Percentiles rank a stretch among this genome's conserved stretches.
phyloP scores from a whole-genome alignment of 2,888 invertebrate genomes.

The Zootermopsis nevadensis region DNA sequence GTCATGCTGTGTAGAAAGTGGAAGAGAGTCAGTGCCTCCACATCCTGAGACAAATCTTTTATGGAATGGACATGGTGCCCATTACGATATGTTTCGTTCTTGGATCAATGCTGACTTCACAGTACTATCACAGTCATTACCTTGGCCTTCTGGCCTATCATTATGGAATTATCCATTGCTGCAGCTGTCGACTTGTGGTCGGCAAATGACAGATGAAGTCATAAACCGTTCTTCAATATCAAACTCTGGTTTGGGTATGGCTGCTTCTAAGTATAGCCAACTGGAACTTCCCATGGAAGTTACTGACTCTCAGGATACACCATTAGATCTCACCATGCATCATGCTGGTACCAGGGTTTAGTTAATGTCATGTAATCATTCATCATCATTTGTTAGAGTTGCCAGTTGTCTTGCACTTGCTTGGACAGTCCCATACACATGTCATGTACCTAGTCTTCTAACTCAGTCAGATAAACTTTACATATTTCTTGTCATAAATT shows the following conservation, averaged over 20 bases:
- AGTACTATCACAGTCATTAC: background rate
- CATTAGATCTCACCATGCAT: slow-evolving; percentile 63
- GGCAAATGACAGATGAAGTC: background rate
- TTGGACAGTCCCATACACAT: no score
- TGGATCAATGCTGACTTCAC: slow-evolving; percentile 34
- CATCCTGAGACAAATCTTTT: background rate
- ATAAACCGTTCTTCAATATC: background rate
- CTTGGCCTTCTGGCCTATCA: slow-evolving; percentile 27
- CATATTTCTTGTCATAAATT: no score
- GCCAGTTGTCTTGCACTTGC: no score
- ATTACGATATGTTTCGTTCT: background rate
- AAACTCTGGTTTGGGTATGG: background rate
- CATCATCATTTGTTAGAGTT: no score
- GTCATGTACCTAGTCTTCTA: no score
- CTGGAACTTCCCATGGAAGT: background rate
- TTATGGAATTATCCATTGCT: slow-evolving; percentile 45
- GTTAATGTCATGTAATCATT: background rate
- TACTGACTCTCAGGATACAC: slow-evolving; percentile 61
- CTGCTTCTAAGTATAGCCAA: background rate
- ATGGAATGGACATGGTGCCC: background rate
- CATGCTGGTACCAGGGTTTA: slow-evolving; percentile 40
- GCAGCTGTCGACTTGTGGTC: background rate
- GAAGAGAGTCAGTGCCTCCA: background rate
- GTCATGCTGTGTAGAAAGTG: background rate
- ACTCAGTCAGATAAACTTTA: no score